Conservation (phyloP, 1,140 invertebrate species). For the Hylyphantes graminicola region DNA sequence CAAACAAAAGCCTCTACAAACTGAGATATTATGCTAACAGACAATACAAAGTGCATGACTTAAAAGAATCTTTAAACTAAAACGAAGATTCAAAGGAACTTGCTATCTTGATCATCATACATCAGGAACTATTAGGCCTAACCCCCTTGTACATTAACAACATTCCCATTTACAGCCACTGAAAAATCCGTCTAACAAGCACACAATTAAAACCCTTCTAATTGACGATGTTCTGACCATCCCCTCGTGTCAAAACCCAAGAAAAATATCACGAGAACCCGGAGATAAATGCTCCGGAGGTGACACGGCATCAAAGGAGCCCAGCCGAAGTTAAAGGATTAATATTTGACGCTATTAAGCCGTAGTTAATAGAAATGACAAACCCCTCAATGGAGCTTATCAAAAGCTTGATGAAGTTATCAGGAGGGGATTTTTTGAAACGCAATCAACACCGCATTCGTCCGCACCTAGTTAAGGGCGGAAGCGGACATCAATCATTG, state of each 20-base stretch:
- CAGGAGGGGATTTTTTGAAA: constrained; percentile 39
- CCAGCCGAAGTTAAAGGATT: constrained; percentile 43
- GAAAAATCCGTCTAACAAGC: not conserved
- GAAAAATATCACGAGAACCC: constrained; percentile 33
- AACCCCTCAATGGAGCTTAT: constrained; percentile 21
- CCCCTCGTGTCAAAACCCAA: constrained; percentile 44
- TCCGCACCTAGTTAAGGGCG: constrained; percentile 54
- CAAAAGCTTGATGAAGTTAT: constrained; percentile 54
- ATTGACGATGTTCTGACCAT: constrained; percentile 11
- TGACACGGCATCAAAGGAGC: constrained; percentile 42
- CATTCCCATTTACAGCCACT: too few relatives aligned
- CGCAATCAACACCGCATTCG: constrained; percentile 51
- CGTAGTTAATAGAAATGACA: constrained; percentile 54
- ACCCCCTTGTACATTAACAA: too few relatives aligned
- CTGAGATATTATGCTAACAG: too few relatives aligned
- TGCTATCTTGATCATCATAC: too few relatives aligned
- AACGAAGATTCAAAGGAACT: too few relatives aligned
- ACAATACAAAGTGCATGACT: too few relatives aligned
- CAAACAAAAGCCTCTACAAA: too few relatives aligned
- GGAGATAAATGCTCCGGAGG: constrained; percentile 35
- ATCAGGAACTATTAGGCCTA: too few relatives aligned
- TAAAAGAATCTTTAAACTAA: too few relatives aligned
- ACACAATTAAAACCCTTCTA: constrained; percentile 40
- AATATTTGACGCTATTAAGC: constrained; percentile 56
- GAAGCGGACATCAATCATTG: constrained; percentile 48